Percentiles rank a stretch among this genome's conserved stretches.
These are phyloP conservation scores for Lepisosteus osseus DNA, from an alignment of 2,113 vertebrate species.

Conservation along the genomic window DNA sequence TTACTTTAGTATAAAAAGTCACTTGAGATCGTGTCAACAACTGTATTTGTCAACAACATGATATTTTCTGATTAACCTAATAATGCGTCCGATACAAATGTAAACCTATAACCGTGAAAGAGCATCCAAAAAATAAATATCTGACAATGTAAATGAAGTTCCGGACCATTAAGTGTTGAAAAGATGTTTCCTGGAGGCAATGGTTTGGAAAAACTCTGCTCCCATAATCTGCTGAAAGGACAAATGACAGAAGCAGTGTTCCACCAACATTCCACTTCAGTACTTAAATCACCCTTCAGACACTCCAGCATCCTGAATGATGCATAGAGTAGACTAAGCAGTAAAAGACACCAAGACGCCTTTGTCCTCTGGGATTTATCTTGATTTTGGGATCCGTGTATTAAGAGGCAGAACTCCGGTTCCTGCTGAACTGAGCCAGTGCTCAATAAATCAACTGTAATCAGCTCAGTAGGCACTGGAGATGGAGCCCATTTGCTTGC, in stretches of 20 bases:
- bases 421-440: conserved; percentile 85
- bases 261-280: conserved; percentile 41
- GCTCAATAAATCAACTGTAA: conserved; percentile 66
- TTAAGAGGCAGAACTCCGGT: conserved; percentile 75
- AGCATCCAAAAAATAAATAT: too few relatives aligned
- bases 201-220: conserved; percentile 65
- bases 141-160: too few relatives aligned
- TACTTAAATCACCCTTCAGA: not conserved
- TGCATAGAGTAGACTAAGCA: not conserved
- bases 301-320: conserved; percentile 3
- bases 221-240: conserved; percentile 53
- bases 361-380: conserved; percentile 4
- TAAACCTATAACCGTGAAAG: too few relatives aligned
- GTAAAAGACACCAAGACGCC: conserved; percentile 6
- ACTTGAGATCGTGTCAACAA: too few relatives aligned
- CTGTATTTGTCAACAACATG: too few relatives aligned
- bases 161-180: not conserved
- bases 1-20: too few relatives aligned
- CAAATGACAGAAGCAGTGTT: conserved; percentile 63
- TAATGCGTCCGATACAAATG: too few relatives aligned
- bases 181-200: conserved; percentile 21
- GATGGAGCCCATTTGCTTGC: conserved; percentile 62
- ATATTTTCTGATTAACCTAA: too few relatives aligned
- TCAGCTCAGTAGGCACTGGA: conserved; percentile 84
- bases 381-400: conserved; percentile 22